Conservation (phyloP, 2,888 invertebrate genomes). For the Cephus nigrinus region DNA sequence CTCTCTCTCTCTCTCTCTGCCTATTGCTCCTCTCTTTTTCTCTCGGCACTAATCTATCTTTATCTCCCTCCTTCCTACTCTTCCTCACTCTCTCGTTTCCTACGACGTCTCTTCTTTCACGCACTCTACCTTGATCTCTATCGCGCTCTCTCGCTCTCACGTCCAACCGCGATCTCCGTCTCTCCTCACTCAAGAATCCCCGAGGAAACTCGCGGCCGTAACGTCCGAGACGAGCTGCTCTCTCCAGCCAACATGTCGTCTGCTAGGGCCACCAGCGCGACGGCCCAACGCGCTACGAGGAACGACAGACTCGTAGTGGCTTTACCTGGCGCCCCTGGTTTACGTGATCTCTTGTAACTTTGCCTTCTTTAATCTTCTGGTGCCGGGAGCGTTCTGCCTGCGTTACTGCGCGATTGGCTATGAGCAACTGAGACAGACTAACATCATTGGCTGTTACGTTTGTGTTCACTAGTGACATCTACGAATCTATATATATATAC, state of each 20-base stretch:
- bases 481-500: not conserved
- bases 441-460: not conserved
- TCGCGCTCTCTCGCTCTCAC: constrained; percentile 14
- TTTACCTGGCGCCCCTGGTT: constrained; percentile 11
- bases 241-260: constrained; percentile 68
- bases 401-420: not conserved
- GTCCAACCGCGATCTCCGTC: not conserved
- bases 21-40: not conserved
- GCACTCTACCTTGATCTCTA: not conserved
- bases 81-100: constrained; percentile 11
- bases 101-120: not conserved
- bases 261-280: constrained; percentile 59
- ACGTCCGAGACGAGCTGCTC: constrained; percentile 60
- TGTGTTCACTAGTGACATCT: not conserved
- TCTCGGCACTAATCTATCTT: constrained; percentile 26
- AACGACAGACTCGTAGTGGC: constrained; percentile 19
- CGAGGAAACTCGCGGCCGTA: constrained; percentile 57
- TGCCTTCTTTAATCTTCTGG: not conserved
- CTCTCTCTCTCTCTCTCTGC: constrained; percentile 14
- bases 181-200: constrained; percentile 52
- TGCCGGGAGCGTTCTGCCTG: not conserved
- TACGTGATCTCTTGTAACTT: not conserved
- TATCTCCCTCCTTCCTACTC: constrained; percentile 25
- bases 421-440: not conserved
- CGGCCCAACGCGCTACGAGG: constrained; percentile 39